These are phyloP conservation scores for Margarornis squamiger DNA, from an alignment of 2,797 vertebrate genomes.

Conservation along the genomic window DNA sequence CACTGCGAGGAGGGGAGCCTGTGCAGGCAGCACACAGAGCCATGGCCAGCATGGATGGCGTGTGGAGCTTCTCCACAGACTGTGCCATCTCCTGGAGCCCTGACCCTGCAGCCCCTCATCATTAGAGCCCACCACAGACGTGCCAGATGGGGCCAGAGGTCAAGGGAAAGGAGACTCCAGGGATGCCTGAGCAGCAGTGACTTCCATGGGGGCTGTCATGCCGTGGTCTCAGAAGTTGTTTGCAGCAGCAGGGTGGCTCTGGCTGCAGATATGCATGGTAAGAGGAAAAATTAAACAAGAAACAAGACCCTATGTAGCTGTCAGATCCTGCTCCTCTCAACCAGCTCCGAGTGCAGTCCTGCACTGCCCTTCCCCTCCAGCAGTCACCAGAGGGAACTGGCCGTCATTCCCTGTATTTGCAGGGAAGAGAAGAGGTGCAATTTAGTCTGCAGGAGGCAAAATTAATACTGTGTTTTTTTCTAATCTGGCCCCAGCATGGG, in stretches of 20 bases:
- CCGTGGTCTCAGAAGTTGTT: fast-evolving
- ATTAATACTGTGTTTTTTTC: constrained; percentile 63
- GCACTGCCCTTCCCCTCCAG: background rate
- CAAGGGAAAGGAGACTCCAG: background rate
- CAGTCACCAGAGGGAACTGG: constrained; percentile 13
- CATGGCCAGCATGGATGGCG: fast-evolving
- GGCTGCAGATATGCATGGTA: background rate
- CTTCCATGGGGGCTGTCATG: fast-evolving
- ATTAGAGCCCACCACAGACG: background rate
- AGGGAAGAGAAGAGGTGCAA: constrained; percentile 8
- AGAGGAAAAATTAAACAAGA: background rate
- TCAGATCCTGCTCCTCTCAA: background rate
- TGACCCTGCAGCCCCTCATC: background rate
- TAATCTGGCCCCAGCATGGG: constrained; percentile 67
- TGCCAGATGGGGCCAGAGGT: background rate
- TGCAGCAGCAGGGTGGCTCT: background rate
- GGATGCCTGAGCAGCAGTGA: background rate
- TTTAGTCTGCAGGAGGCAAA: constrained; percentile 58
- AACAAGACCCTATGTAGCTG: background rate
- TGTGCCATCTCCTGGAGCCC: fast-evolving
- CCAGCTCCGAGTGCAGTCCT: background rate
- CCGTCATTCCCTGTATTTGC: background rate
- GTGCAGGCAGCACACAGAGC: fast-evolving
- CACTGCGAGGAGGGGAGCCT: background rate
- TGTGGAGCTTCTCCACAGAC: background rate